Base-by-base conservation (phyloP, 2,888 invertebrate species). In the Strigamia maritima region DNA sequence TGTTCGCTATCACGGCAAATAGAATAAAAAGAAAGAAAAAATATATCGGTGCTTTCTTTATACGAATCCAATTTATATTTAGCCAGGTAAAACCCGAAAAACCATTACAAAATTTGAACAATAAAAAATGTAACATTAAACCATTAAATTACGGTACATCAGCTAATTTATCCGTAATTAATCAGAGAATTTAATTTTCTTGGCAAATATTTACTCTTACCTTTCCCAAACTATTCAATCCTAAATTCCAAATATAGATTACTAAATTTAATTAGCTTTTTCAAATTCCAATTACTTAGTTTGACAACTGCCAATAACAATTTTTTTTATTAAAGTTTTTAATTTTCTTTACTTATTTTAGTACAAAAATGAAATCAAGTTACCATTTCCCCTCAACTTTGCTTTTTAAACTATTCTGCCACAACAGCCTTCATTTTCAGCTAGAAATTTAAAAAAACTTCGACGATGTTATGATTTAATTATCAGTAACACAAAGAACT, bases 381-480 rank as follows among this genome's bases (percentile, higher is more conserved):
- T 65, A 28, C 65, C 19, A 19, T 49, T 49, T 49, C n/a, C 24
- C 24, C 65, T 26, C 2, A 4, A n/a, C 8, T 22, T 54, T 19
- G 10, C 14, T 26, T 70, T 70, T 26, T 28, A 24, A 70, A 70
- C 70, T 70, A 70, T 8, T 4, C 54, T 19, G 6, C 19, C 54
- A 54, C 1, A 19, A 19, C 54, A 54, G 70, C 28, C 10, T 70
- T 28, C 70, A 70, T 70, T 70, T 70, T 70, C 70, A 16, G 10
- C 24, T 24, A 70, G 70, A 26, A 1, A 2, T 70, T 28, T 28
- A 70, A 70, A 70, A 70, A 28, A 70, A 70, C 70, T 28, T 28
- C 70, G 14, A 26, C 70, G 70, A 70, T 70, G 70, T 70, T 70
- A 70, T 70, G 70, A 70, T 70, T 70, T 70, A 70, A 70, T 70